Evolutionary conservation across 2,888 invertebrate species (phyloP).

Genomic region (Melitaea athalia): DNA sequence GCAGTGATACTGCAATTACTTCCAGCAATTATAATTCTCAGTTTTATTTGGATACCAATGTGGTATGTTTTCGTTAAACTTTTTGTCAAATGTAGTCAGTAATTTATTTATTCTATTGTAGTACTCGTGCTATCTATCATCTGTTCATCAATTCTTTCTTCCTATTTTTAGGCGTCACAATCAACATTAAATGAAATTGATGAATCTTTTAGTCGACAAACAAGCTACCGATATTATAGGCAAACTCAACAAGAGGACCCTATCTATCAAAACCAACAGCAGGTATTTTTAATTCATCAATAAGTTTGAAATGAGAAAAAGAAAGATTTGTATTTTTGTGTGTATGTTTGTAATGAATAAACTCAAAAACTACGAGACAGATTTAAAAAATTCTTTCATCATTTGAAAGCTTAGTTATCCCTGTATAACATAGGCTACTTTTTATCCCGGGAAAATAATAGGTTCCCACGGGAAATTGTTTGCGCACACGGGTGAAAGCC

Average conservation of each 20-base stretch:
- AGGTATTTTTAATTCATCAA: slow-evolving; percentile 50
- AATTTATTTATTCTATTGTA: not conserved
- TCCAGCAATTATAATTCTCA: slow-evolving; percentile 73
- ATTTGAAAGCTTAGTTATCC: too few species aligned
- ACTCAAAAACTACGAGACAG: too few species aligned
- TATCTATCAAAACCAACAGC: slow-evolving; percentile 79
- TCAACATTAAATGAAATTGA: slow-evolving; percentile 75
- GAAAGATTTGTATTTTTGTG: too few species aligned
- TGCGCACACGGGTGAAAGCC: too few species aligned
- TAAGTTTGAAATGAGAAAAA: not conserved
- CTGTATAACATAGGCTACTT: too few species aligned
- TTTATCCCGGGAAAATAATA: too few species aligned
- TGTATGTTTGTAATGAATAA: too few species aligned
- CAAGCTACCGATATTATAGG: slow-evolving; percentile 72
- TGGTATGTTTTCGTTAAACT: slow-evolving; percentile 51
- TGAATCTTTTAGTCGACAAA: slow-evolving; percentile 76
- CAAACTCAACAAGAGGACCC: slow-evolving; percentile 72
- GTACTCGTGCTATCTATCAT: slow-evolving; percentile 3
- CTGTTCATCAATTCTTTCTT: slow-evolving; percentile 8
- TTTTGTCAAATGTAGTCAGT: not conserved
- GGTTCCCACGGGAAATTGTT: too few species aligned
- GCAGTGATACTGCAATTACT: slow-evolving; percentile 73
- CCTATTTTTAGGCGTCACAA: slow-evolving; percentile 64
- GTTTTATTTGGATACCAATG: slow-evolving; percentile 68
- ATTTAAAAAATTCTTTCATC: too few species aligned